These are phyloP conservation scores for Cenopis cana DNA, from an alignment of 2,888 invertebrate species.

Conservation along the genomic window DNA sequence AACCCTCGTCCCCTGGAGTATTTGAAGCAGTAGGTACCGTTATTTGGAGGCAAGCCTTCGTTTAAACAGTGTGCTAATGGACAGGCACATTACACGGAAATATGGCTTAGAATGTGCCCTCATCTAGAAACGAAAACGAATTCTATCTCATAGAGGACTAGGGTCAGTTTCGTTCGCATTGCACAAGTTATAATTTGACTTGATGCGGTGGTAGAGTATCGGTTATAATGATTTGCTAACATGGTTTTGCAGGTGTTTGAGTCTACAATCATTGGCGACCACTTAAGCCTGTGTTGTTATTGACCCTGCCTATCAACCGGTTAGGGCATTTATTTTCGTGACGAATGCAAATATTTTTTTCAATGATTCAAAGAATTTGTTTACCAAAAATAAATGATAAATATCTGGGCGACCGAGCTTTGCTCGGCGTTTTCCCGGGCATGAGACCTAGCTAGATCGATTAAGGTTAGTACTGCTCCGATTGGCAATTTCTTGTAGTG, in stretches of 20 bases:
- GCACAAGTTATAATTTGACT: background rate
- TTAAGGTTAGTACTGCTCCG: no score
- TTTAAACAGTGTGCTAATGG: conserved; percentile 26
- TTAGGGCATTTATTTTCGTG: no score
- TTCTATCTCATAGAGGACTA: background rate
- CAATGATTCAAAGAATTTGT: no score
- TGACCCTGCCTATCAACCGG: no score
- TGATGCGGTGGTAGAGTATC: background rate
- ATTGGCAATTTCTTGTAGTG: no score
- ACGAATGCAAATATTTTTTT: no score
- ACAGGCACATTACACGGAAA: conserved; percentile 3
- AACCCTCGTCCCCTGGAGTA: background rate
- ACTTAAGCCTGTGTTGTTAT: no score
- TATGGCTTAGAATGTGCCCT: background rate
- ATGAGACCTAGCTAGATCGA: no score
- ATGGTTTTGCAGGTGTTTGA: background rate
- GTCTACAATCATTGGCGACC: background rate
- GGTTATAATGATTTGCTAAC: conserved; percentile 7
- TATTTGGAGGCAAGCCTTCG: conserved; percentile 12
- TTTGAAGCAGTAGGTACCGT: conserved; percentile 1
- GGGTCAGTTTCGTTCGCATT: background rate
- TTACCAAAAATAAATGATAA: no score
- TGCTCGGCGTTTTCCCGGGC: no score
- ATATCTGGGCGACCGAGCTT: no score
- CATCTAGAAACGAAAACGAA: background rate